Conservation (phyloP, 2,113 vertebrate species). For the Synodontis membranacea region DNA sequence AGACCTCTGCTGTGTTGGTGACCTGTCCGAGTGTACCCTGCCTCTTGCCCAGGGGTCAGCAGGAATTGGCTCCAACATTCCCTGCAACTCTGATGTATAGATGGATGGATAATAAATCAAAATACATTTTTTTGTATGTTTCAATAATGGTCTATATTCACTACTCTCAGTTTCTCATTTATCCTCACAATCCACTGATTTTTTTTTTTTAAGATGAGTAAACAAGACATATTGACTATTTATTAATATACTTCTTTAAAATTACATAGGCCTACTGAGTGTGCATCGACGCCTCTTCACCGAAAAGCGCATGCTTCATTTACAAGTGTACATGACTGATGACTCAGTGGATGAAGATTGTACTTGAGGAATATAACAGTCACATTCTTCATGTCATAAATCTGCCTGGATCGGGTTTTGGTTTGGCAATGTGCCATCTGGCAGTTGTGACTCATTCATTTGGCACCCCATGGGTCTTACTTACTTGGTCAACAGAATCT, state of each 20-base stretch:
- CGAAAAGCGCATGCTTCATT: not conserved
- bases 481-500: not conserved
- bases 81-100: no score
- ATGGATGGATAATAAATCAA: no score
- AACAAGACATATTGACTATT: not conserved
- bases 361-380: not conserved
- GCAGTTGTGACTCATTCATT: not conserved
- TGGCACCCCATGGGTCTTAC: not conserved
- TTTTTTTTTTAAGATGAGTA: not conserved
- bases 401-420: not conserved
- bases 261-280: not conserved
- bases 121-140: not conserved
- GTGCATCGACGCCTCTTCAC: not conserved
- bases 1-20: no score
- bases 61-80: no score
- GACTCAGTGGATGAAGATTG: not conserved
- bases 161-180: not conserved
- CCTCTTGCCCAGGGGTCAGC: no score
- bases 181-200: not conserved
- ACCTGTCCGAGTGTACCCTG: no score
- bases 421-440: conserved; percentile 1
- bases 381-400: not conserved
- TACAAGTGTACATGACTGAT: not conserved
- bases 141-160: not conserved
- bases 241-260: not conserved